These are phyloP conservation scores for Knipowitschia caucasica DNA, from an alignment of 2,797 vertebrate genomes.

Conservation along the genomic window DNA sequence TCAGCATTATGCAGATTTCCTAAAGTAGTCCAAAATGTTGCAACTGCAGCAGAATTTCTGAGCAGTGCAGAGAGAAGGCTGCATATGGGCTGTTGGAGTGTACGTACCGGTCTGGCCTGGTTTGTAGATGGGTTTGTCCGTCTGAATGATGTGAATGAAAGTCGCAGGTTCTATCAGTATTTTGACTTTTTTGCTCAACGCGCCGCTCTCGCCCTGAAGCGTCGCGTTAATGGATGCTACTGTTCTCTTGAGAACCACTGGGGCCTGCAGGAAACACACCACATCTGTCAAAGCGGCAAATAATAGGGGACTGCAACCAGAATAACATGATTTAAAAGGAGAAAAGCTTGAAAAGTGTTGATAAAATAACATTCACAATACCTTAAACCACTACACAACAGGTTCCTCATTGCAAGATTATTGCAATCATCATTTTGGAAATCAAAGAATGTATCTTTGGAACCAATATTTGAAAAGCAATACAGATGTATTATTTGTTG, in stretches of 20 bases:
- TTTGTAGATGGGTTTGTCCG: constrained; percentile 82
- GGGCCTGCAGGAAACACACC: constrained; percentile 62
- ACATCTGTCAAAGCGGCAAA: constrained; percentile 4
- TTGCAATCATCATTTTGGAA: too few species aligned
- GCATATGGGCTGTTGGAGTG: not conserved
- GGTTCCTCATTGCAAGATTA: too few species aligned
- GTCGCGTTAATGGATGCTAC: constrained; percentile 60
- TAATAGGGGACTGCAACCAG: not conserved
- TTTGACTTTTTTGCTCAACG: constrained; percentile 64
- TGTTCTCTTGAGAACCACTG: constrained; percentile 46
- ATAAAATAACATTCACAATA: too few species aligned
- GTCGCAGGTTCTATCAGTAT: constrained; percentile 61
- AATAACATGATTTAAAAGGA: not conserved
- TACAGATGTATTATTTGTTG: too few species aligned
- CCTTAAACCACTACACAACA: too few species aligned
- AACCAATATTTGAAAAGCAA: too few species aligned
- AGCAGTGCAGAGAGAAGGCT: constrained; percentile 16
- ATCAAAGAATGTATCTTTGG: too few species aligned
- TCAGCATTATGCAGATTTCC: constrained; percentile 52
- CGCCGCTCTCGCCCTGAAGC: constrained; percentile 40
- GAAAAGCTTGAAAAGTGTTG: not conserved
- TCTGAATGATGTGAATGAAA: constrained; percentile 72
- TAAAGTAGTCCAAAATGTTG: constrained; percentile 36
- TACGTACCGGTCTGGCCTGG: constrained; percentile 78
- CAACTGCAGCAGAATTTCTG: constrained; percentile 43